These are phyloP conservation scores for Chirona hameri DNA, from an alignment of 2,888 invertebrate genomes.

Conservation along the genomic window DNA sequence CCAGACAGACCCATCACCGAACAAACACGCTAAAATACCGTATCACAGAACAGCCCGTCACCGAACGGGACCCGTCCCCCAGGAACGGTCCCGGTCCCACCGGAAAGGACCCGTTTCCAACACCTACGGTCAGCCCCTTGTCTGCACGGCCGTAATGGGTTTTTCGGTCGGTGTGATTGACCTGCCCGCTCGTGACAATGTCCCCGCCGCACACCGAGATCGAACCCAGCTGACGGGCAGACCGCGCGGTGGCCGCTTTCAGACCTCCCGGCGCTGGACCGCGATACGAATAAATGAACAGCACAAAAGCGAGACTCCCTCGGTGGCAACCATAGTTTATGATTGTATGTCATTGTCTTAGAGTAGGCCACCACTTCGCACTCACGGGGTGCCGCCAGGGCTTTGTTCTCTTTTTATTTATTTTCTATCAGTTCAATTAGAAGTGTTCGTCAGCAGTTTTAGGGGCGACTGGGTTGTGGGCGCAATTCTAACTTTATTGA, in stretches of 20 bases:
- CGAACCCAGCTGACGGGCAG: not conserved
- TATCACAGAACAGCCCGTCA: no score
- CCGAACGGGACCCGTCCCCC: no score
- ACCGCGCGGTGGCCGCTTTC: not conserved
- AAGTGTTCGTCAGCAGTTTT: conserved; percentile 27
- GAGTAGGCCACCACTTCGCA: not conserved
- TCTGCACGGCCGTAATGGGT: not conserved
- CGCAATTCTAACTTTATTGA: conserved; percentile 23
- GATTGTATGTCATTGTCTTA: conserved; percentile 5
- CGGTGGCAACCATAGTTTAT: not conserved
- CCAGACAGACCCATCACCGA: no score
- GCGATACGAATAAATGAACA: not conserved
- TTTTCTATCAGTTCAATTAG: conserved; percentile 24
- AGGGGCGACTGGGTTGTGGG: not conserved
- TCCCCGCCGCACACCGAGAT: not conserved
- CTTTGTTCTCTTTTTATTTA: conserved; percentile 9
- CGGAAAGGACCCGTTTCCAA: no score
- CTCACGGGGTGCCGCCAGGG: not conserved
- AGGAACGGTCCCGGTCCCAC: no score
- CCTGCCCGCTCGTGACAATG: not conserved
- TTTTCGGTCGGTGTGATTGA: not conserved
- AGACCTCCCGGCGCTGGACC: not conserved
- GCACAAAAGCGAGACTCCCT: not conserved
- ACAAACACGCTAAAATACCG: no score
- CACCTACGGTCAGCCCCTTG: no score